phyloP scores from a whole-genome alignment of 2,113 vertebrate species.

The Ictidomys tridecemlineatus region DNA sequence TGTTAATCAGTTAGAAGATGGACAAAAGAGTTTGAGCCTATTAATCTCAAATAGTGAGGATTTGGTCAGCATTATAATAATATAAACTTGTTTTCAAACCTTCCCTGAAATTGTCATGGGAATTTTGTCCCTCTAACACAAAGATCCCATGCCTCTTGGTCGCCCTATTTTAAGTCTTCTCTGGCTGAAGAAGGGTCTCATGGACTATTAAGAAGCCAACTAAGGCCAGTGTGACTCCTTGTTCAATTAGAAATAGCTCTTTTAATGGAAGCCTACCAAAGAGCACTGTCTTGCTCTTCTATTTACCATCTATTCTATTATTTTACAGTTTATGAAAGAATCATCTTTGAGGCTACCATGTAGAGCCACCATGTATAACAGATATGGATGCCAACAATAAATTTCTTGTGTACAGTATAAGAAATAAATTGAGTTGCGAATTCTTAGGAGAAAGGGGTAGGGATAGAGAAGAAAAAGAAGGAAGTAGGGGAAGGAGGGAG shows the following conservation, averaged over 20 bases:
- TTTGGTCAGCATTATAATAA: background rate
- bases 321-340: slow-evolving; percentile 16
- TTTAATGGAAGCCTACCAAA: background rate
- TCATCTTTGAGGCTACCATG: background rate
- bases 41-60: background rate
- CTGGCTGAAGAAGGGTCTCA: background rate
- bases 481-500: too few species aligned
- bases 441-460: background rate
- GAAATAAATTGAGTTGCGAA: background rate
- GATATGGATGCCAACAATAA: background rate
- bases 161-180: background rate
- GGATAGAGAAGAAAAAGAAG: background rate
- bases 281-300: background rate
- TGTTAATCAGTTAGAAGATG: background rate
- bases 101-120: background rate
- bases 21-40: background rate
- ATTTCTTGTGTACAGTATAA: background rate
- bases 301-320: background rate
- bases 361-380: background rate
- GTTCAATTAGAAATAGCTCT: background rate
- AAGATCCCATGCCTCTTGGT: background rate
- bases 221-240: background rate
- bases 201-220: background rate
- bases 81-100: background rate
- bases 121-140: background rate